Evolutionary conservation across 2,113 vertebrate genomes (phyloP), one percentile per base, ranked within the genome.

Genomic region (Ginglymostoma cirratum): DNA sequence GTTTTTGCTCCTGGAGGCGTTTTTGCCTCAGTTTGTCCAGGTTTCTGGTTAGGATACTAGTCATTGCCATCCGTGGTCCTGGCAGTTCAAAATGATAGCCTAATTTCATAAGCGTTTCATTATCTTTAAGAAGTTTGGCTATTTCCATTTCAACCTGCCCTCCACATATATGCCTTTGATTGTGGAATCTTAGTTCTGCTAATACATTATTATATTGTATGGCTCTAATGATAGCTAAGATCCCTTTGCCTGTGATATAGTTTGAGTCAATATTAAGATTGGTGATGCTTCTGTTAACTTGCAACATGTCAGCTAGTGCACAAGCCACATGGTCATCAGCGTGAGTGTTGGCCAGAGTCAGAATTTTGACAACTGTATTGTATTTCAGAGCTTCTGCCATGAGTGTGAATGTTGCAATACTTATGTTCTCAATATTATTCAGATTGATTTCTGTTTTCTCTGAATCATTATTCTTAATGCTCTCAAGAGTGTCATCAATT

Each of bases 91-190:
- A 99, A 96, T 99, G 99, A 97, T 99, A 99, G 0, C 99, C 99
- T 96, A 99, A 97, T 96, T 99, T 98, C 96, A 99, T 98, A 97
- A 99, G 96, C 8, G 98, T 99, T 83, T 97, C 97, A 97, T 99
- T 99, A 85, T 99, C 99, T 96, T 97, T 98, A 96, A 99, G 96
- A 65, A 99, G 97, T 97, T 98, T 99, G 96, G 98, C 99, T 96
- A 99, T 99, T 97, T 99, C 99, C 99, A 99, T 99, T 97, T 99
- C 99, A 5, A 98, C 99, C 97, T 99, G 99, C 96, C 98, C 98
- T 96, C 99, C 99, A 97, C 99, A 98, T 96, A 99, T 99, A 97
- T 99, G 99, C 96, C 99, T 97, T 97, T 99, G 99, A 96, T 99
- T 99, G 97, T 99, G 99, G 97, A 99, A 99, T 8, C 99, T 98